A percentile compares a stretch with the other conserved stretches of the same genome.
Evolutionary conservation across 35 echinoderm and acorn worm species (phyloP).

Genomic region (Anneissia japonica): DNA sequence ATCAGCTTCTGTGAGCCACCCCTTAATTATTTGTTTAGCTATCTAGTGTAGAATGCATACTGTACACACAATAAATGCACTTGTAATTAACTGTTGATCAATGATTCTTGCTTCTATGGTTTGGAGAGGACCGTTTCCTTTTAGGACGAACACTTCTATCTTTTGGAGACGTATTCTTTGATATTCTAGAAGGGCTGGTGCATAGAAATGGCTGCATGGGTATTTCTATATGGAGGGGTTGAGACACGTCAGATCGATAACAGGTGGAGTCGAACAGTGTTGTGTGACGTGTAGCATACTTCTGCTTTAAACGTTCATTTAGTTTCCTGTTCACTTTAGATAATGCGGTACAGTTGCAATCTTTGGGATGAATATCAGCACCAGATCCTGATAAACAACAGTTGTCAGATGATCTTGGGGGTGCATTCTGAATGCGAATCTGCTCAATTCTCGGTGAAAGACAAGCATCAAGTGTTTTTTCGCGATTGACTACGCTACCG

Average conservation of each 20-base stretch:
- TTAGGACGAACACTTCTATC: neutral
- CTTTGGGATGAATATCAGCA: neutral
- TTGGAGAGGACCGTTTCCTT: neutral
- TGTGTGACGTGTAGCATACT: neutral
- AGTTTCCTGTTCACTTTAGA: neutral
- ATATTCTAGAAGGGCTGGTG: neutral
- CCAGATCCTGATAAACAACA: neutral
- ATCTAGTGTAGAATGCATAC: no score
- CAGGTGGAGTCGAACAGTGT: neutral
- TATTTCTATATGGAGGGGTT: neutral
- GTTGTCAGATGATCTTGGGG: neutral
- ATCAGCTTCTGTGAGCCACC: no score
- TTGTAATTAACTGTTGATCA: neutral
- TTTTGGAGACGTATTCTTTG: neutral
- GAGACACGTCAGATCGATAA: neutral
- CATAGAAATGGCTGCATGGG: neutral
- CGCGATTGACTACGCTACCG: neutral
- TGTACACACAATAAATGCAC: no score
- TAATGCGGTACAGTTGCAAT: neutral
- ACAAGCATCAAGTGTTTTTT: neutral
- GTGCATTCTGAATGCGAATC: neutral
- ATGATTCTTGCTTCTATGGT: neutral
- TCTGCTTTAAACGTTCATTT: neutral
- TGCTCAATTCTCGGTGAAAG: neutral
- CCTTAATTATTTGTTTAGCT: no score